Conservation (phyloP, 2,888 invertebrate species). For the Metalampra italica region DNA sequence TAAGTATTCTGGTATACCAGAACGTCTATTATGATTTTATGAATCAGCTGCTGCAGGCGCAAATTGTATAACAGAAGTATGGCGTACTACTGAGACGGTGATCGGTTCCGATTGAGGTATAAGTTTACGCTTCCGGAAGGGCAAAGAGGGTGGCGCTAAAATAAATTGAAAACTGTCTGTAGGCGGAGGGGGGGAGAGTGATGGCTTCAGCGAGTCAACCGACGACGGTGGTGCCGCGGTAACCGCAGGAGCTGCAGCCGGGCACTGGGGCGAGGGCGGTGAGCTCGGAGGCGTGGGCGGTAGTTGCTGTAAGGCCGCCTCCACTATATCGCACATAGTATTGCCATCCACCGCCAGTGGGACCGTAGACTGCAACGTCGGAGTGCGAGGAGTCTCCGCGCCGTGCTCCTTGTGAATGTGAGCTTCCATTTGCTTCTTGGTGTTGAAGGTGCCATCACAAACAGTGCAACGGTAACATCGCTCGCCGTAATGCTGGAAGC, state of each 20-base stretch:
- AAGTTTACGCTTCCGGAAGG: slow-evolving; percentile 88
- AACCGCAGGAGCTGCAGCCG: slow-evolving; percentile 51
- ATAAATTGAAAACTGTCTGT: slow-evolving; percentile 51
- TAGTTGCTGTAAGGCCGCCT: slow-evolving; percentile 67
- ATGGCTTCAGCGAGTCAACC: slow-evolving; percentile 29
- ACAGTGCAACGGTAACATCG: slow-evolving; percentile 95
- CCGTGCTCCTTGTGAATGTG: slow-evolving; percentile 83
- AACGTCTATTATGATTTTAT: slow-evolving; percentile 26
- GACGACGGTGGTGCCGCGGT: slow-evolving; percentile 18
- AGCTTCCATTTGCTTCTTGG: slow-evolving; percentile 93
- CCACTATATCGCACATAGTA: slow-evolving; percentile 67
- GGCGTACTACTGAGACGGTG: slow-evolving; percentile 55
- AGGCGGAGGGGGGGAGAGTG: slow-evolving; percentile 75
- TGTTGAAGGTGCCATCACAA: slow-evolving; percentile 93
- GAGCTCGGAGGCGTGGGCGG: slow-evolving; percentile 80
- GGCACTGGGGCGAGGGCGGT: slow-evolving; percentile 67
- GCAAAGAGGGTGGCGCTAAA: slow-evolving; percentile 77
- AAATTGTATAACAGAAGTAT: slow-evolving; percentile 90
- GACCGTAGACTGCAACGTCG: slow-evolving; percentile 44
- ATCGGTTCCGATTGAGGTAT: slow-evolving; percentile 81
- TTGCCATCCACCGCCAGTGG: slow-evolving; percentile 50
- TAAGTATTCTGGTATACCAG: no score
- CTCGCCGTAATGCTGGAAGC: slow-evolving; percentile 94
- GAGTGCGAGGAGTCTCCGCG: slow-evolving; percentile 69
- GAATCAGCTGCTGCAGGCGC: slow-evolving; percentile 82